A percentile compares a stretch with the other conserved stretches of the same genome.
These are phyloP conservation scores for Chrysina gloriosa DNA, from an alignment of 2,888 invertebrate species.

Conservation along the genomic window DNA sequence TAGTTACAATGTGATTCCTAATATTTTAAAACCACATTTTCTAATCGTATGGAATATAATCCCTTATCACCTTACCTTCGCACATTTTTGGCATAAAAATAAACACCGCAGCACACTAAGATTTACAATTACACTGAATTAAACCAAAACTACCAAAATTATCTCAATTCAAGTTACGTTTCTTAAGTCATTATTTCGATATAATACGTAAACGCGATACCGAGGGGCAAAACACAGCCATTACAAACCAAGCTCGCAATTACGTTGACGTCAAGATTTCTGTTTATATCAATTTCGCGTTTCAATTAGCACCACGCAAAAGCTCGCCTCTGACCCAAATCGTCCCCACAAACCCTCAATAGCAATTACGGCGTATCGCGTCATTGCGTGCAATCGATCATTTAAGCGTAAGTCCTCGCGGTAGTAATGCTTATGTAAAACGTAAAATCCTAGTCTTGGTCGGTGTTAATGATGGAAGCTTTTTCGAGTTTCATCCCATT, in stretches of 20 bases:
- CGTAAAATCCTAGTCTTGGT: no score
- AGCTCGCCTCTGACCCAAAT: constrained; percentile 31
- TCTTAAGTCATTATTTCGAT: not conserved
- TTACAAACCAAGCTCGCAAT: not conserved
- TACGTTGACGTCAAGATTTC: constrained; percentile 30
- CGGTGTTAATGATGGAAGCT: no score
- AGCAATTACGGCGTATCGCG: constrained; percentile 13
- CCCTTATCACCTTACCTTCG: no score
- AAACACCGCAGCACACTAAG: no score
- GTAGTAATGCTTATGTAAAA: constrained; percentile 17
- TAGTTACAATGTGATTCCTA: no score
- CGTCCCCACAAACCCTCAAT: constrained; percentile 7
- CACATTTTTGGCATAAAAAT: no score
- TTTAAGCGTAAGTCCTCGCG: not conserved
- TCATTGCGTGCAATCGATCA: constrained; percentile 22
- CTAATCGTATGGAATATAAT: no score
- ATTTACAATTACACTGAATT: no score
- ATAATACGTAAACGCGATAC: not conserved
- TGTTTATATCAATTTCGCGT: constrained; percentile 35
- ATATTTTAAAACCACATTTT: no score
- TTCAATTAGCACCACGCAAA: constrained; percentile 34
- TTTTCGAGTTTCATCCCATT: no score
- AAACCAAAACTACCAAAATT: no score
- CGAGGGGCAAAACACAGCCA: not conserved
- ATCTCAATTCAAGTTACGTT: not conserved